These are phyloP conservation scores for Acanthiza pusilla DNA, from an alignment of 2,797 vertebrate genomes.

Conservation along the genomic window DNA sequence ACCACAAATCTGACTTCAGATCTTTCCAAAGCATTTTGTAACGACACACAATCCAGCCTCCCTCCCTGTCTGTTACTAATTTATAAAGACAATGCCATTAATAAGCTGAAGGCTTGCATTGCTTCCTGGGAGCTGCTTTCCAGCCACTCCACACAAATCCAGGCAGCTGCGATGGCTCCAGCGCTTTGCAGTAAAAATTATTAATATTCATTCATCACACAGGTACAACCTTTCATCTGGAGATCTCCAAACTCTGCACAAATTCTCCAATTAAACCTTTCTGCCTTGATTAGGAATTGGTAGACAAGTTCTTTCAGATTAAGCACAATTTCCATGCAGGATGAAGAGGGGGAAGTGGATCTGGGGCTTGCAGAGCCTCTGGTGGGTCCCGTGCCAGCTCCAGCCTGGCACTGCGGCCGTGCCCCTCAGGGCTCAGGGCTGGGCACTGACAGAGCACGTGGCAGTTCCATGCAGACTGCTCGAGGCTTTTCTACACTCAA, in stretches of 20 bases:
- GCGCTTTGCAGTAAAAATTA: neutral
- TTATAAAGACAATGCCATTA: neutral
- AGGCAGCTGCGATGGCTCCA: neutral
- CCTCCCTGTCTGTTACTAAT: neutral
- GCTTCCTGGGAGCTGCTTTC: neutral
- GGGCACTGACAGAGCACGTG: fast-evolving
- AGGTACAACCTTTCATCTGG: neutral
- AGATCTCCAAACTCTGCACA: conserved; percentile 8
- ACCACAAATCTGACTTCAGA: neutral
- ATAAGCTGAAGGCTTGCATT: neutral
- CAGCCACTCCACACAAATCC: neutral
- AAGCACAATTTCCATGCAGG: neutral
- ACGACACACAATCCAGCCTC: neutral
- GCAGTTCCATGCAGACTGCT: neutral
- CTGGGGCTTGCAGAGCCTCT: neutral
- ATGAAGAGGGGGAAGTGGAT: fast-evolving
- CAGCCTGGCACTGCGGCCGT: fast-evolving
- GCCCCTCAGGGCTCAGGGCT: neutral
- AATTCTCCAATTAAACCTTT: conserved; percentile 5
- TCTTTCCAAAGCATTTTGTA: neutral
- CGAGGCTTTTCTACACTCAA: neutral
- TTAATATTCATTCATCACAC: neutral
- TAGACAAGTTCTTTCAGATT: neutral
- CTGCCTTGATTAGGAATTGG: neutral
- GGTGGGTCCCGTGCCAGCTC: fast-evolving